Percentiles rank a stretch among this genome's conserved stretches.
These are phyloP conservation scores for Meteorus colon DNA, from an alignment of 2,888 invertebrate species.

Conservation along the genomic window DNA sequence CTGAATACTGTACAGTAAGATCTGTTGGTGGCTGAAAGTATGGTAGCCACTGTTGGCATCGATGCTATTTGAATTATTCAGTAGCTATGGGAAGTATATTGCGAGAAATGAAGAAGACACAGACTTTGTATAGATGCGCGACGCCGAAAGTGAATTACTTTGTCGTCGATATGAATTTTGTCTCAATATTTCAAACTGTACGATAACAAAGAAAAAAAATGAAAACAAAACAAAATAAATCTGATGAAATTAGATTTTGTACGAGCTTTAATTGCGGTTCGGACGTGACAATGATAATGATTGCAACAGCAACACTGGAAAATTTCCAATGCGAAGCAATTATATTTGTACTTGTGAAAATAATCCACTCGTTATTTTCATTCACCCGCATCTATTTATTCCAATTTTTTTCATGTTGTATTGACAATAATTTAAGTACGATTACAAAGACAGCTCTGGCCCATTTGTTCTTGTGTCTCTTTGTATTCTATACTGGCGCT, in stretches of 20 bases:
- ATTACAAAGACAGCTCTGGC: too few relatives aligned
- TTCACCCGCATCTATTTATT: too few relatives aligned
- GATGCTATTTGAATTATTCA: constrained; percentile 54
- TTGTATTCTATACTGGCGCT: too few relatives aligned
- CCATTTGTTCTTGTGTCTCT: not conserved
- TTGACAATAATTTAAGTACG: too few relatives aligned
- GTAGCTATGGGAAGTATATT: constrained; percentile 30
- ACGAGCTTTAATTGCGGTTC: not conserved
- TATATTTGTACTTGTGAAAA: not conserved
- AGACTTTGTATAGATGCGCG: not conserved
- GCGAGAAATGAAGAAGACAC: constrained; percentile 13
- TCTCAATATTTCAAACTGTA: not conserved
- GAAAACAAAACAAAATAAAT: too few relatives aligned
- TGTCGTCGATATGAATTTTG: constrained; percentile 32
- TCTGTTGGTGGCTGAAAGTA: constrained; percentile 3
- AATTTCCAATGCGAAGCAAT: not conserved
- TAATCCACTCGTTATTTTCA: not conserved
- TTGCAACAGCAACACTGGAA: not conserved
- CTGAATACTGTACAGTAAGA: constrained; percentile 45
- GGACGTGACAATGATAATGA: not conserved
- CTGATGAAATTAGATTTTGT: not conserved
- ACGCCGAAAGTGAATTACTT: constrained; percentile 29
- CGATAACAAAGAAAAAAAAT: not conserved
- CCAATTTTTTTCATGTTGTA: too few relatives aligned
- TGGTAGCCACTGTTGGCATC: constrained; percentile 49